Evolutionary conservation across 2,113 vertebrate species (phyloP).

Genomic region (Laterallus jamaicensis): DNA sequence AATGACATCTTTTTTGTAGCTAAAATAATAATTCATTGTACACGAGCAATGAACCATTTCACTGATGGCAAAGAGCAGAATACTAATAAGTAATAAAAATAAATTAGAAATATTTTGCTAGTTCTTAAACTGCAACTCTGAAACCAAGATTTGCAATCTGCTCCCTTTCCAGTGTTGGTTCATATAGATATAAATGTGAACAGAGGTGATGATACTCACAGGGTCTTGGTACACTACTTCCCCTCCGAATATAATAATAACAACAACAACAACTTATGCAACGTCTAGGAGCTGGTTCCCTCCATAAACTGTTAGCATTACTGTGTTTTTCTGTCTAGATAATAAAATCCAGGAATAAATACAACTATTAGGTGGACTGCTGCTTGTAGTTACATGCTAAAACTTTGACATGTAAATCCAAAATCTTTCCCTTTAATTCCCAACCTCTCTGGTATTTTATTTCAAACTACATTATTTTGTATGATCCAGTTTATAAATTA

Average conservation of each 20-base stretch:
- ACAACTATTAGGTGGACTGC: neutral
- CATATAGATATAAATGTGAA: neutral
- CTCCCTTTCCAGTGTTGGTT: neutral
- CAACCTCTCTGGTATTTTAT: neutral
- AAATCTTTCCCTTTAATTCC: neutral
- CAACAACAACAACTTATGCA: neutral
- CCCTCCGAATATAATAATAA: neutral
- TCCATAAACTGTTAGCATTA: neutral
- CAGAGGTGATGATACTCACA: neutral
- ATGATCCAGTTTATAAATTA: neutral
- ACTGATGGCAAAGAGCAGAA: neutral
- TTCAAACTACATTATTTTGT: neutral
- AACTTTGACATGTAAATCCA: neutral
- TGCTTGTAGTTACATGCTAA: neutral
- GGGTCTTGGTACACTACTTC: neutral
- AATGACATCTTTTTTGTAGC: constrained; percentile 10
- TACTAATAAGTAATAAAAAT: neutral
- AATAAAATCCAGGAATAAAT: neutral
- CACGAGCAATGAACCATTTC: neutral
- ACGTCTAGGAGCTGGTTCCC: neutral
- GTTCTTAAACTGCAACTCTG: neutral
- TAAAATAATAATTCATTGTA: constrained; percentile 12
- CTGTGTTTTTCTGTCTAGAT: neutral
- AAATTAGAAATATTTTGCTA: neutral
- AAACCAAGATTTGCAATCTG: neutral